Conservation (phyloP, 2,888 invertebrate genomes). For the Sphaerophoria rueppellii region DNA sequence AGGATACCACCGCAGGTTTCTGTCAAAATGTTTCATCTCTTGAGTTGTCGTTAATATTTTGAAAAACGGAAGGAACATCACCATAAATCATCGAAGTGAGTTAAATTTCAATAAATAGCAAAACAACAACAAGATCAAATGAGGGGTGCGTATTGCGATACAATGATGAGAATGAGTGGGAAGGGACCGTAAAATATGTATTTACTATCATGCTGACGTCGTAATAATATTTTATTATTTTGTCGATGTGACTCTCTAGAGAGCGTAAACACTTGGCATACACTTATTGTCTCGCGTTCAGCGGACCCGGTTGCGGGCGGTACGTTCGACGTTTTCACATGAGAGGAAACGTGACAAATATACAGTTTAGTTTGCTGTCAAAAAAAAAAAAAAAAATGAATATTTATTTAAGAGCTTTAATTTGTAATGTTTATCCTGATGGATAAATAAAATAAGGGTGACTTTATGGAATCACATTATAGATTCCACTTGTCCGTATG, state of each 20-base stretch:
- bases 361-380: neutral
- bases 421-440: conserved; percentile 48
- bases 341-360: neutral
- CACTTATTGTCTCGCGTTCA: conserved; percentile 52
- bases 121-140: conserved; percentile 24
- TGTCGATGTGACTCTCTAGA: conserved; percentile 42
- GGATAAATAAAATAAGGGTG: conserved; percentile 38
- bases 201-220: conserved; percentile 62
- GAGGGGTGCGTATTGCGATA: neutral
- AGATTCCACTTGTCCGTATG: conserved; percentile 71
- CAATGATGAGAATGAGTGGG: neutral
- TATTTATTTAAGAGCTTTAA: conserved; percentile 41
- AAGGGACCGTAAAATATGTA: conserved; percentile 18
- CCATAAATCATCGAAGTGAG: conserved; percentile 61
- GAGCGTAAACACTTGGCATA: conserved; percentile 65
- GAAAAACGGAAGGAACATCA: conserved; percentile 51
- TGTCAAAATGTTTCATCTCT: neutral
- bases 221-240: conserved; percentile 68
- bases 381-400: conserved; percentile 16
- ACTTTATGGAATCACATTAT: conserved; percentile 63
- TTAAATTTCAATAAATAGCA: conserved; percentile 55
- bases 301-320: neutral
- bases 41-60: conserved; percentile 32
- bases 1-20: conserved; percentile 38
- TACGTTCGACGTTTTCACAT: neutral